phyloP scores from a whole-genome alignment of 2,797 vertebrate genomes.

The Danio aesculapii region DNA sequence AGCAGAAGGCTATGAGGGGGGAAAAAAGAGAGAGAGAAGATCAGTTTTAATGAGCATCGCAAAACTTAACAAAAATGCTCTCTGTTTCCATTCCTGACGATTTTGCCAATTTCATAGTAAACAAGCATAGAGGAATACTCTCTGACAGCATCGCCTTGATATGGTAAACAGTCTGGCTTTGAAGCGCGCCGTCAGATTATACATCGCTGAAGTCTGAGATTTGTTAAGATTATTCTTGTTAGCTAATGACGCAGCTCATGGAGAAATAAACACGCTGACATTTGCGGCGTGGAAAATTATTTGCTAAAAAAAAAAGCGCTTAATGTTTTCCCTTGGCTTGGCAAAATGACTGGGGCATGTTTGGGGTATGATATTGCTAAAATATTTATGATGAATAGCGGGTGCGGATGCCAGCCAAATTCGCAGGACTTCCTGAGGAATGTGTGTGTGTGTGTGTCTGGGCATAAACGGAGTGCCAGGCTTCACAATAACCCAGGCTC shows the following conservation, averaged over 20 bases:
- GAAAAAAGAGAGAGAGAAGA: slow-evolving; percentile 35
- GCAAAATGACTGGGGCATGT: slow-evolving; percentile 65
- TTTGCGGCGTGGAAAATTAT: slow-evolving; percentile 66
- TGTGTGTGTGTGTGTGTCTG: slow-evolving; percentile 52
- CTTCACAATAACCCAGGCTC: slow-evolving; percentile 54
- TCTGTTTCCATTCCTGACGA: slow-evolving; percentile 66
- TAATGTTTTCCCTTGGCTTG: slow-evolving; percentile 60
- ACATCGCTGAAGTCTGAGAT: slow-evolving; percentile 66
- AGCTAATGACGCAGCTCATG: slow-evolving; percentile 71
- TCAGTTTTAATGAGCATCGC: slow-evolving; percentile 68
- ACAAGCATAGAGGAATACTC: slow-evolving; percentile 66
- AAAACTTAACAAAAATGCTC: slow-evolving; percentile 68
- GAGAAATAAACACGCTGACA: slow-evolving; percentile 68
- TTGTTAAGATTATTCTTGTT: slow-evolving; percentile 72
- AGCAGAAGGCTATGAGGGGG: slow-evolving; percentile 53
- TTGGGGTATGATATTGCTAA: slow-evolving; percentile 65
- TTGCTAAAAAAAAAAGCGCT: slow-evolving; percentile 5
- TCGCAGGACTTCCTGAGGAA: slow-evolving; percentile 63
- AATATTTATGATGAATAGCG: slow-evolving; percentile 69
- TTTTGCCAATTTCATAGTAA: slow-evolving; percentile 68
- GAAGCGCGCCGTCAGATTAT: slow-evolving; percentile 68
- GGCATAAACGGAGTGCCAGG: slow-evolving; percentile 58
- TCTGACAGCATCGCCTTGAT: slow-evolving; percentile 70
- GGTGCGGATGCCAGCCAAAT: slow-evolving; percentile 58
- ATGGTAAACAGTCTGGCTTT: slow-evolving; percentile 71